Evolutionary conservation across 2,113 vertebrate species (phyloP).

Genomic region (Bubo bubo): DNA sequence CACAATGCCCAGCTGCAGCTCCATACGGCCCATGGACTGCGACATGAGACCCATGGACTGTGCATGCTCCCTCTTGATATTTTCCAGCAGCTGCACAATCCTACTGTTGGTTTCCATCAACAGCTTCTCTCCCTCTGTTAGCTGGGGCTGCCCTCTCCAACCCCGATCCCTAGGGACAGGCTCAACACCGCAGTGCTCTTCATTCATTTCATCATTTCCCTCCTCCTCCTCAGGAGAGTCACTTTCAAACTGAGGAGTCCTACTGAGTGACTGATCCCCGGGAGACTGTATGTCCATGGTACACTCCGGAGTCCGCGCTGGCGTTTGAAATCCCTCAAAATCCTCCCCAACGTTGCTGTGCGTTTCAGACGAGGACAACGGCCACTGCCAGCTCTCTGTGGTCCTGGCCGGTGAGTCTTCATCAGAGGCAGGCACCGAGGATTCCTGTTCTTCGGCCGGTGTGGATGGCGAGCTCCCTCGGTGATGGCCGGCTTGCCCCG

Average conservation of each 20-base stretch:
- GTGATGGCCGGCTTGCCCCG: constrained; percentile 70
- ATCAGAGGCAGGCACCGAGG: constrained; percentile 71
- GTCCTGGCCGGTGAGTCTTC: constrained; percentile 75
- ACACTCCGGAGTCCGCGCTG: constrained; percentile 72
- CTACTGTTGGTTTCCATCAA: constrained; percentile 78
- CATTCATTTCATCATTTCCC: constrained; percentile 74
- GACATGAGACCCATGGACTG: constrained; percentile 77
- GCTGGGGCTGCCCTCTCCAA: constrained; percentile 75
- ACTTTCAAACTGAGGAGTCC: constrained; percentile 77
- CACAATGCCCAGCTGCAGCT: constrained; percentile 77
- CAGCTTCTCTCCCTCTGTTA: constrained; percentile 75
- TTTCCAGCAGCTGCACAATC: constrained; percentile 77
- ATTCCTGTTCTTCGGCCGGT: constrained; percentile 73
- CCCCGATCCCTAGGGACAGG: constrained; percentile 76
- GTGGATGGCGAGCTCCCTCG: constrained; percentile 73
- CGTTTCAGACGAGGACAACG: constrained; percentile 72
- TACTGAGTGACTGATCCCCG: constrained; percentile 74
- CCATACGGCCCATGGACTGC: constrained; percentile 75
- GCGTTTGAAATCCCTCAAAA: constrained; percentile 77
- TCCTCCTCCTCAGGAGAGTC: constrained; percentile 77
- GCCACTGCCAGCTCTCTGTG: constrained; percentile 77
- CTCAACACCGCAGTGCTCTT: constrained; percentile 74
- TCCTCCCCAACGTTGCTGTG: constrained; percentile 76
- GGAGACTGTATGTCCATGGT: constrained; percentile 74
- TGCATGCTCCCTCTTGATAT: constrained; percentile 77